A percentile compares a stretch with the other conserved stretches of the same genome.
phyloP scores from a whole-genome alignment of 2,797 vertebrate genomes.

The Sternotherus odoratus region DNA sequence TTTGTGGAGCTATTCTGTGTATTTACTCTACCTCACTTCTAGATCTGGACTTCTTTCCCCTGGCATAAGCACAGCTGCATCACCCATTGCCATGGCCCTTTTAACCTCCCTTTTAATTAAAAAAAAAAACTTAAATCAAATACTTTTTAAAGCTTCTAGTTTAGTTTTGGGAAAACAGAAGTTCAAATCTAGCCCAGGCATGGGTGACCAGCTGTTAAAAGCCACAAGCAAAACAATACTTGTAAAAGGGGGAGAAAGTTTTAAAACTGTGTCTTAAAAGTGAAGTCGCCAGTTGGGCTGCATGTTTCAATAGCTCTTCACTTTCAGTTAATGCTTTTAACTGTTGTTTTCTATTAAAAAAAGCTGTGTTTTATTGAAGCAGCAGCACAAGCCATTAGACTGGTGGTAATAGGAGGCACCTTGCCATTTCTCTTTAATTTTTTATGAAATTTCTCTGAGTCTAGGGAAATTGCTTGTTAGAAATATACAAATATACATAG shows the following conservation, averaged over 20 bases:
- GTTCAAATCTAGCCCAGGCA: slow-evolving; percentile 68
- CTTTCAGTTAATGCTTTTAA: slow-evolving; percentile 67
- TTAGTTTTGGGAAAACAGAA: slow-evolving; percentile 73
- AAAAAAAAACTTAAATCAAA: slow-evolving; percentile 74
- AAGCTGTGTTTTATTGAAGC: slow-evolving; percentile 54
- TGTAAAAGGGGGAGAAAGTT: slow-evolving; percentile 62
- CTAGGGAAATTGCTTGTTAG: slow-evolving; percentile 69
- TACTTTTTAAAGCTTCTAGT: slow-evolving; percentile 68
- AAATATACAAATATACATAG: slow-evolving; percentile 17
- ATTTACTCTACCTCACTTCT: slow-evolving; percentile 71
- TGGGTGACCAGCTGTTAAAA: slow-evolving; percentile 77
- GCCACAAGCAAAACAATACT: slow-evolving; percentile 70
- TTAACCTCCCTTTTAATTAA: slow-evolving; percentile 75
- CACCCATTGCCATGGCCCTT: slow-evolving; percentile 57
- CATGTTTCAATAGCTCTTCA: slow-evolving; percentile 64
- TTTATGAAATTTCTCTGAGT: slow-evolving; percentile 68
- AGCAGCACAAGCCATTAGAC: slow-evolving; percentile 45
- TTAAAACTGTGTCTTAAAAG: slow-evolving; percentile 54
- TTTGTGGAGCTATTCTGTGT: slow-evolving; percentile 55
- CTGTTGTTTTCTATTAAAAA: slow-evolving; percentile 67
- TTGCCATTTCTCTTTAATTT: slow-evolving; percentile 69
- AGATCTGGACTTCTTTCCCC: slow-evolving; percentile 63
- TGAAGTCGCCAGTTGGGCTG: slow-evolving; percentile 63
- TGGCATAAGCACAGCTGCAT: slow-evolving; percentile 72
- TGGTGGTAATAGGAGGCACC: slow-evolving; percentile 44